These are phyloP conservation scores for Aotus griseimembra DNA, from an alignment of 2,797 vertebrate species.

Conservation along the genomic window DNA sequence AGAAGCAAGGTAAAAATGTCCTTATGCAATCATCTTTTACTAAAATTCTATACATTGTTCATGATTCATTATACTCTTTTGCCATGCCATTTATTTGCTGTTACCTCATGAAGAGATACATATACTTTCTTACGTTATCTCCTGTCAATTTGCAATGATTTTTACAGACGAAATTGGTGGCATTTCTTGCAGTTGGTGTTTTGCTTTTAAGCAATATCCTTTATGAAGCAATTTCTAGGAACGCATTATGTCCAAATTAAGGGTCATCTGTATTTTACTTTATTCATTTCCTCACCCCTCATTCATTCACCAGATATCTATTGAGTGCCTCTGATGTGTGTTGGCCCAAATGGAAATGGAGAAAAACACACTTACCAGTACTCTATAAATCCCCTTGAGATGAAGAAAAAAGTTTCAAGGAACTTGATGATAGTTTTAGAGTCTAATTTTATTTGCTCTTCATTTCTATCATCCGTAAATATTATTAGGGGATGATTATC, in stretches of 20 bases:
- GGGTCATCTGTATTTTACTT: neutral
- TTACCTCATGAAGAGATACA: neutral
- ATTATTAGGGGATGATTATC: constrained; percentile 79
- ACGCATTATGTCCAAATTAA: neutral
- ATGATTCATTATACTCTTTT: neutral
- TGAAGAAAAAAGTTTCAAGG: constrained; percentile 45
- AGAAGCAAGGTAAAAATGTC: neutral
- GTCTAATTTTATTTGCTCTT: constrained; percentile 78
- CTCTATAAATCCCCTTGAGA: constrained; percentile 48
- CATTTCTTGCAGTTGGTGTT: neutral
- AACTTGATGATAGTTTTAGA: constrained; percentile 65
- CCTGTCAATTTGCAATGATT: neutral
- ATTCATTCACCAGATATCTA: neutral
- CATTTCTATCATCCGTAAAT: constrained; percentile 74
- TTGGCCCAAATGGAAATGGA: neutral
- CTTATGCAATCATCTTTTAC: neutral
- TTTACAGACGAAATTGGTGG: neutral
- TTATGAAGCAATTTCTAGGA: constrained; percentile 19
- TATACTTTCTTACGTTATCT: neutral
- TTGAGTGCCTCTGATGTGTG: neutral
- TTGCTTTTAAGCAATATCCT: neutral
- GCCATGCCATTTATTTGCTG: neutral
- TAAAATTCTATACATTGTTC: neutral
- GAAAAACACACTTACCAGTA: neutral
- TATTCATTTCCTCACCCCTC: constrained; percentile 6